These are phyloP conservation scores for Achlya flavicornis DNA, from an alignment of 2,888 invertebrate species.

Conservation along the genomic window DNA sequence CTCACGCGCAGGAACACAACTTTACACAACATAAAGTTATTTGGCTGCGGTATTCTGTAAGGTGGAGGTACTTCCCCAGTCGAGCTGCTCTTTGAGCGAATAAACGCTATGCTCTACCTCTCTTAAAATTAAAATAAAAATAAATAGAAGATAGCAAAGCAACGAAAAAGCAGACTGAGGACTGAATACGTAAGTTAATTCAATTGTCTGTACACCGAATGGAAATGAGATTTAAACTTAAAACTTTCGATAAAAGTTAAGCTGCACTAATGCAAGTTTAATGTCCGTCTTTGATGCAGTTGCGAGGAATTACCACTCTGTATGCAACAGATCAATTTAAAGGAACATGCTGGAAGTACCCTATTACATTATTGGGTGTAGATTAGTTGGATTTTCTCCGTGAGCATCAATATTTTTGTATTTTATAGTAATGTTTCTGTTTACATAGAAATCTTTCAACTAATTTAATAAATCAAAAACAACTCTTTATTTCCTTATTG, in stretches of 20 bases:
- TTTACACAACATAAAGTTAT: too few species aligned
- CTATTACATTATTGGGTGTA: background rate
- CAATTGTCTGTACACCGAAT: slow-evolving; percentile 29
- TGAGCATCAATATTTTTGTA: too few species aligned
- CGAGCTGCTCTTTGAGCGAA: too few species aligned
- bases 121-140: background rate
- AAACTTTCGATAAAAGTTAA: slow-evolving; percentile 67
- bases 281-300: slow-evolving; percentile 70
- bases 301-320: slow-evolving; percentile 50
- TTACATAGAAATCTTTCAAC: too few species aligned
- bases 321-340: slow-evolving; percentile 25
- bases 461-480: too few species aligned
- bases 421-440: too few species aligned
- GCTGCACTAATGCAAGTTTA: slow-evolving; percentile 73
- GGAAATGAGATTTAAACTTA: slow-evolving; percentile 48
- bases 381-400: background rate
- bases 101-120: too few species aligned
- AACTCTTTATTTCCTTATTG: too few species aligned
- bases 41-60: too few species aligned
- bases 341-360: slow-evolving; percentile 20
- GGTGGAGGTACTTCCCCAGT: too few species aligned
- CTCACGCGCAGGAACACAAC: too few species aligned
- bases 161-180: slow-evolving; percentile 34
- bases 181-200: slow-evolving; percentile 29
- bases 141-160: slow-evolving; percentile 13